Evolutionary conservation across 2,797 vertebrate species (phyloP).

Genomic region (Gymnoscopelus microlampas): DNA sequence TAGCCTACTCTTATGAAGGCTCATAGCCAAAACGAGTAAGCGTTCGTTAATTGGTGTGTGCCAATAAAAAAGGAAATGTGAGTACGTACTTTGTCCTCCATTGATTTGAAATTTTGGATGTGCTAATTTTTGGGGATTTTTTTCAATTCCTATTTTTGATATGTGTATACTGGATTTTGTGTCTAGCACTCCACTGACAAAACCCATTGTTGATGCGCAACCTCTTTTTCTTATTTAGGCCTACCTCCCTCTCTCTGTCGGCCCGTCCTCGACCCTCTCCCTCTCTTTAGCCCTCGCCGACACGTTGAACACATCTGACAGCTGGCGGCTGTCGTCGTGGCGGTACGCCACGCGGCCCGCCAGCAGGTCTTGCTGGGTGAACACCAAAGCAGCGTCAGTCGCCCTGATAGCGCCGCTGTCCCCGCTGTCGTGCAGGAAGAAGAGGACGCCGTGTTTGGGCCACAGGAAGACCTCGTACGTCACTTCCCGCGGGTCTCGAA

Average conservation of each 20-base stretch:
- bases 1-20: too few species aligned
- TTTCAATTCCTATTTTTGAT: too few species aligned
- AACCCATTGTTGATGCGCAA: too few species aligned
- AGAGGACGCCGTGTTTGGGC: conserved; percentile 84
- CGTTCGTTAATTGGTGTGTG: too few species aligned
- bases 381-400: conserved; percentile 65
- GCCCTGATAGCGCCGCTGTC: conserved; percentile 18
- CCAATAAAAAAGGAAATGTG: too few species aligned
- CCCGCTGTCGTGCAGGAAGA: conserved; percentile 70
- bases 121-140: too few species aligned
- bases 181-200: too few species aligned
- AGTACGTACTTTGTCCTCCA: too few species aligned
- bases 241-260: conserved; percentile 17
- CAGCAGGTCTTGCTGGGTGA: conserved; percentile 85
- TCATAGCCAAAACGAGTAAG: too few species aligned
- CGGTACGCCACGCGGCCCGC: conserved; percentile 79
- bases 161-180: too few species aligned
- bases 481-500: conserved; percentile 84
- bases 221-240: too few species aligned
- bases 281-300: conserved; percentile 73
- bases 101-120: too few species aligned
- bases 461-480: conserved; percentile 79
- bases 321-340: conserved; percentile 79
- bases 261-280: conserved; percentile 3
- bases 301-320: conserved; percentile 85